Conservation (phyloP, 2,113 vertebrate species). For the Acrocephalus arundinaceus region DNA sequence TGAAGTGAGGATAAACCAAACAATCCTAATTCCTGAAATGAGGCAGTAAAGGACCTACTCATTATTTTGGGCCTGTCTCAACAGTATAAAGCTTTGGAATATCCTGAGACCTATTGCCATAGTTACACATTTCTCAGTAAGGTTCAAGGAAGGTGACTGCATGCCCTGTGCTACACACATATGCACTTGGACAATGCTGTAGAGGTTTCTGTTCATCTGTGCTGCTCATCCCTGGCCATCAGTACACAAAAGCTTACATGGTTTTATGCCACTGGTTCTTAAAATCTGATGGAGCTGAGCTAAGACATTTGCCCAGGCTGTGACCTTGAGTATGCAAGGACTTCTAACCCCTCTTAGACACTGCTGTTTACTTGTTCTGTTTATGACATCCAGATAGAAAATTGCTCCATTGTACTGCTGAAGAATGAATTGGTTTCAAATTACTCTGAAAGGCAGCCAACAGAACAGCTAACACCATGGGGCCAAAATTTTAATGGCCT, state of each 20-base stretch:
- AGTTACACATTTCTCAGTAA: neutral
- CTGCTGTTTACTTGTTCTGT: constrained; percentile 38
- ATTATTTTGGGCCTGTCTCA: neutral
- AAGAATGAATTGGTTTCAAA: constrained; percentile 20
- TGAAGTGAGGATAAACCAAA: neutral
- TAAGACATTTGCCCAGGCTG: neutral
- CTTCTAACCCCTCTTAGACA: constrained; percentile 3
- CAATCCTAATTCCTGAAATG: neutral
- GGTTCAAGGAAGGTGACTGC: neutral
- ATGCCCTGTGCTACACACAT: neutral
- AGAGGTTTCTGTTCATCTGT: neutral
- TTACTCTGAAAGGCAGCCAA: constrained; percentile 33
- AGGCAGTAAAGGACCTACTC: neutral
- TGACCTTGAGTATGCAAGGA: constrained; percentile 11
- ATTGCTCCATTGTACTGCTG: constrained; percentile 28
- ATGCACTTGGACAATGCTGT: neutral
- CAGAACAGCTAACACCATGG: constrained; percentile 7
- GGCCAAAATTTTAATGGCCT: constrained; percentile 1
- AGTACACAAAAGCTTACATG: neutral
- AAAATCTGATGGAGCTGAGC: neutral
- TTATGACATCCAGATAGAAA: constrained; percentile 49
- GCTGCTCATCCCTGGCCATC: neutral
- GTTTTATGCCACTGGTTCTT: neutral
- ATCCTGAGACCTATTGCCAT: neutral
- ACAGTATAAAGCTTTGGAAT: neutral